These are phyloP conservation scores for Bombyx mandarina DNA, from an alignment of 1,140 invertebrate genomes.

Conservation along the genomic window DNA sequence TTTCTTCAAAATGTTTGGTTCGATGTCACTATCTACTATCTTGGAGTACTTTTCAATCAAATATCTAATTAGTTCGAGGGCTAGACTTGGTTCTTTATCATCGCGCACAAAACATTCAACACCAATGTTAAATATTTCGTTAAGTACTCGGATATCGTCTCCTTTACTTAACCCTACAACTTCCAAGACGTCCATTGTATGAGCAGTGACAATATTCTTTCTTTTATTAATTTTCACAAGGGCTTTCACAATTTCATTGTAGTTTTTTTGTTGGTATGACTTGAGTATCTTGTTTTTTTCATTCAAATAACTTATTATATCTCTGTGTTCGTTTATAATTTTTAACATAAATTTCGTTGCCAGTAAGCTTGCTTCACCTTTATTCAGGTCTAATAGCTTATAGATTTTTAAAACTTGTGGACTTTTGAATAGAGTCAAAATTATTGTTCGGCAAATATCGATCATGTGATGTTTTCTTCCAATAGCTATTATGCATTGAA, in stretches of 20 bases:
- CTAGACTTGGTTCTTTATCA: slow-evolving; percentile 57
- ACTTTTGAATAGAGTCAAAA: slow-evolving; percentile 65
- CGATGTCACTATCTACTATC: slow-evolving; percentile 30
- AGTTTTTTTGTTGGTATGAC: slow-evolving; percentile 63
- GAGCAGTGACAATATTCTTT: slow-evolving; percentile 40
- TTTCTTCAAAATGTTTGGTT: slow-evolving; percentile 36
- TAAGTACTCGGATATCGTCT: slow-evolving; percentile 41
- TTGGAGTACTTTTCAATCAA: slow-evolving; percentile 51
- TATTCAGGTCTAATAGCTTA: slow-evolving; percentile 52
- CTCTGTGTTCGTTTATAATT: slow-evolving; percentile 39
- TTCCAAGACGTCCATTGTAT: slow-evolving; percentile 43
- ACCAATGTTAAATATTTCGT: slow-evolving; percentile 45
- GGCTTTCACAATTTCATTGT: slow-evolving; percentile 49
- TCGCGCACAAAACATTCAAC: slow-evolving; percentile 40
- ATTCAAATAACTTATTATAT: slow-evolving; percentile 42
- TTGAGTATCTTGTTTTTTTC: slow-evolving; percentile 45
- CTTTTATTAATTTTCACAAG: slow-evolving; percentile 59
- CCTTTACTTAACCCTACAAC: slow-evolving; percentile 42
- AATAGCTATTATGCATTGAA: slow-evolving; percentile 38
- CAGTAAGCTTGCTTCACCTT: slow-evolving; percentile 45
- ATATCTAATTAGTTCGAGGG: slow-evolving; percentile 48
- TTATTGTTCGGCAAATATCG: slow-evolving; percentile 34
- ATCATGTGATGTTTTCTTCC: slow-evolving; percentile 40
- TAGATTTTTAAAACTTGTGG: slow-evolving; percentile 71
- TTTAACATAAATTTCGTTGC: slow-evolving; percentile 65